A percentile compares a stretch with the other conserved stretches of the same genome.
Evolutionary conservation across 2,113 vertebrate genomes (phyloP).

Genomic region (Rattus norvegicus): DNA sequence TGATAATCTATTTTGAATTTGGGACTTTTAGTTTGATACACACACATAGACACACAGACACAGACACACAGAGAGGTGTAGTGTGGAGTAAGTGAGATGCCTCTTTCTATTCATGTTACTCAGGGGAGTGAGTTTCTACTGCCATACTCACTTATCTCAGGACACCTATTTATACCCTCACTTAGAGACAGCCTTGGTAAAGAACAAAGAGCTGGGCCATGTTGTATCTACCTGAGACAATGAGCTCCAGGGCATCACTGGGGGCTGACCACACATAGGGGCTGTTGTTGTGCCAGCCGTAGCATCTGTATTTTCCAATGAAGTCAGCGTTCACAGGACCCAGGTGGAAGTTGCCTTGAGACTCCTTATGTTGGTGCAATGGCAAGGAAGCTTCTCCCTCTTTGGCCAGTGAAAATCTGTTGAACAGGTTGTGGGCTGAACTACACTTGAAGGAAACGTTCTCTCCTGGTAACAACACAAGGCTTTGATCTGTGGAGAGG

Average conservation of each 20-base stretch:
- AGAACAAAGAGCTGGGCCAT: not conserved
- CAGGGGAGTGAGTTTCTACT: not conserved
- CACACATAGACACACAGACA: not conserved
- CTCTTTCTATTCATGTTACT: not conserved
- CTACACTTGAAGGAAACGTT: not conserved
- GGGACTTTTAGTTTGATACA: not conserved
- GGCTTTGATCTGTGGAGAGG: not conserved
- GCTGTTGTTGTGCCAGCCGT: rapidly evolving
- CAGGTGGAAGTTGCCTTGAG: not conserved
- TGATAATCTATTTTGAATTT: rapidly evolving
- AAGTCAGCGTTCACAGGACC: not conserved
- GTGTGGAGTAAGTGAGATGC: too few species aligned
- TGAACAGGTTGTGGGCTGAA: not conserved
- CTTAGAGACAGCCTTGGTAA: not conserved
- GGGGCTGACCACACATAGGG: not conserved
- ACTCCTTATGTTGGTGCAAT: rapidly evolving
- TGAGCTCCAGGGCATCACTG: constrained; percentile 30
- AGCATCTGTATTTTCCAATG: not conserved
- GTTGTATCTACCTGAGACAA: constrained; percentile 17
- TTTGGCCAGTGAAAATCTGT: not conserved
- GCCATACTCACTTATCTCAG: rapidly evolving
- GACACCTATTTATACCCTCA: not conserved
- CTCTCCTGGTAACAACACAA: rapidly evolving
- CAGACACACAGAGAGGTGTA: not conserved
- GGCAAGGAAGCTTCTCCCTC: not conserved